phyloP scores from a whole-genome alignment of 2,797 vertebrate species.

The Argya squamiceps region DNA sequence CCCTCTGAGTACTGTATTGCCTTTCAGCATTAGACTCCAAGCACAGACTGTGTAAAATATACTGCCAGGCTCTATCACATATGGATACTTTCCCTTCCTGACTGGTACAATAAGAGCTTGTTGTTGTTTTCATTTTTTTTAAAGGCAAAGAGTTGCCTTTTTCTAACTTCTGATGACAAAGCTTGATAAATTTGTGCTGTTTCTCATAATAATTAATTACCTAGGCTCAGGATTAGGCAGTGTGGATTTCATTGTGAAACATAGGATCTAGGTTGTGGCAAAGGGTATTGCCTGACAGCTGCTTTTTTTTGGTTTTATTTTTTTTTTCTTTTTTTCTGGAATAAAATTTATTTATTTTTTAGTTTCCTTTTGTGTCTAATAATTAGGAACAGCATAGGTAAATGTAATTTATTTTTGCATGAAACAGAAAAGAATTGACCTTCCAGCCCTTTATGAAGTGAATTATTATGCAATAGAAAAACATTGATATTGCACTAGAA shows the following conservation, averaged over 20 bases:
- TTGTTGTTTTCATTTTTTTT: not conserved
- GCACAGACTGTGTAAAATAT: not conserved
- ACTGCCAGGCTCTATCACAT: not conserved
- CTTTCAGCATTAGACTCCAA: not conserved
- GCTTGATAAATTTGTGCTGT: not conserved
- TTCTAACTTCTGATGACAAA: not conserved
- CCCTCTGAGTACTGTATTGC: not conserved
- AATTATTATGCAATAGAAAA: not conserved
- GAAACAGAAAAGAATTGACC: not conserved
- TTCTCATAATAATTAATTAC: not conserved
- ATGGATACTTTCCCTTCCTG: not conserved
- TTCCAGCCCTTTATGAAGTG: not conserved
- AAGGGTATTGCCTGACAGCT: not conserved
- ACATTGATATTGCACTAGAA: not conserved
- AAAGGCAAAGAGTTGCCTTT: not conserved
- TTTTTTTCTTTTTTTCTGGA: not conserved
- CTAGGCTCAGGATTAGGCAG: not conserved
- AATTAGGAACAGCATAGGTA: not conserved
- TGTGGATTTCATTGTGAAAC: not conserved
- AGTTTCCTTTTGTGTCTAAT: not conserved
- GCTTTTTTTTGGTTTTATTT: not conserved
- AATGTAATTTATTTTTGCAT: not conserved
- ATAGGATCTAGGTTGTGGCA: not conserved
- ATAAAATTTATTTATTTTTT: not conserved
- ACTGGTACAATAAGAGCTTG: not conserved